These are phyloP conservation scores for Agrotis clavis DNA, from an alignment of 2,888 invertebrate genomes.

Conservation along the genomic window DNA sequence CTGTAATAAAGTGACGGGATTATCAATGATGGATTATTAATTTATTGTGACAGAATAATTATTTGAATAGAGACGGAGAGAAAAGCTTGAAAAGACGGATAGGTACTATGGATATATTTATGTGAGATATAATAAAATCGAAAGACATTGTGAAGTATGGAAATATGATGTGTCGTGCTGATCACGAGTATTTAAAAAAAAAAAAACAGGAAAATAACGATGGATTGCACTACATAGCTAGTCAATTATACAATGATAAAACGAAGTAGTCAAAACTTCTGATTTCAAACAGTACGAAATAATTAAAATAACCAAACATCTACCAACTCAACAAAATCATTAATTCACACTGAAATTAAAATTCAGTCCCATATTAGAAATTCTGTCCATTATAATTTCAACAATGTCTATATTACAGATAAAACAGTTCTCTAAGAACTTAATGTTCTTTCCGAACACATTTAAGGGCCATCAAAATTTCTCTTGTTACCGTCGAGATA, in stretches of 20 bases:
- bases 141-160: background rate
- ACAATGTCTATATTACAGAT: slow-evolving; percentile 53
- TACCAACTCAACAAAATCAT: slow-evolving; percentile 11
- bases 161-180: background rate
- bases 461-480: slow-evolving; percentile 57
- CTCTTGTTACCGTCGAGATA: slow-evolving; percentile 20
- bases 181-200: too few species aligned
- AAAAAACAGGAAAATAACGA: background rate
- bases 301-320: background rate
- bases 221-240: background rate
- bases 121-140: background rate
- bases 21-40: background rate
- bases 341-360: slow-evolving; percentile 47
- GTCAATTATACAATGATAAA: background rate
- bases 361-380: slow-evolving; percentile 51
- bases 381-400: slow-evolving; percentile 54
- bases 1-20: background rate
- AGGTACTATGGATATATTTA: background rate
- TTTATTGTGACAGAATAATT: background rate
- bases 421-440: slow-evolving; percentile 49
- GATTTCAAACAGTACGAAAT: background rate
- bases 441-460: slow-evolving; percentile 58
- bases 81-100: background rate
- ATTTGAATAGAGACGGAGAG: background rate
- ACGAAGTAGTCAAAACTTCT: background rate